These are phyloP conservation scores for Propithecus perrieri DNA, from an alignment of 2,797 vertebrate species.

Conservation along the genomic window DNA sequence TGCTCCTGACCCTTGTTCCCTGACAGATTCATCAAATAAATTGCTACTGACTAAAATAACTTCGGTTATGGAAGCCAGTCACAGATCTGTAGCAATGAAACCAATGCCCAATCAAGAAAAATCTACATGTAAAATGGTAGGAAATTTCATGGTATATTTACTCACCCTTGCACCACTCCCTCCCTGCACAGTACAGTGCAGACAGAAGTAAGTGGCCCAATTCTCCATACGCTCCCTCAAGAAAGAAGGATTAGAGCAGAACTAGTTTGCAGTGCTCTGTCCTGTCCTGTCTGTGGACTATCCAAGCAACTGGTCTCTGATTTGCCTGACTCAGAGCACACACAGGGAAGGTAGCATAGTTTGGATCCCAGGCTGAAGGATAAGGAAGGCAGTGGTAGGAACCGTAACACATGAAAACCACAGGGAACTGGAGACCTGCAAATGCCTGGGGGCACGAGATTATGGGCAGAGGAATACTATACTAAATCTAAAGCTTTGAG, in stretches of 20 bases:
- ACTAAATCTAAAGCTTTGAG: neutral
- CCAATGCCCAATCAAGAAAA: neutral
- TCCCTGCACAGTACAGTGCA: neutral
- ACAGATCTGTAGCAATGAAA: neutral
- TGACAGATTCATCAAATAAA: neutral
- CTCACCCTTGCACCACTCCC: neutral
- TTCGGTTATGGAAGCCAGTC: neutral
- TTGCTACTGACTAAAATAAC: neutral
- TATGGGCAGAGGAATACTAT: neutral
- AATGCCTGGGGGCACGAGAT: neutral
- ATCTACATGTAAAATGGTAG: neutral
- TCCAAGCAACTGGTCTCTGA: neutral
- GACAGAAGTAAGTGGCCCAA: neutral
- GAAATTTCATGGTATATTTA: neutral
- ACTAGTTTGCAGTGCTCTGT: neutral
- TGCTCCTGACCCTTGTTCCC: neutral
- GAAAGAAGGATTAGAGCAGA: neutral
- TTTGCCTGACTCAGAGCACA: neutral
- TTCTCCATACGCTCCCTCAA: neutral
- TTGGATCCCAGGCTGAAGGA: neutral
- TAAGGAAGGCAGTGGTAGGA: neutral
- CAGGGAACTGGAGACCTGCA: neutral
- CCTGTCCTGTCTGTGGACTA: neutral
- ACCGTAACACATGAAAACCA: neutral
- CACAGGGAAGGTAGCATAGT: neutral